phyloP scores from a whole-genome alignment of 2,888 invertebrate species.

The Eristalis intricaria region DNA sequence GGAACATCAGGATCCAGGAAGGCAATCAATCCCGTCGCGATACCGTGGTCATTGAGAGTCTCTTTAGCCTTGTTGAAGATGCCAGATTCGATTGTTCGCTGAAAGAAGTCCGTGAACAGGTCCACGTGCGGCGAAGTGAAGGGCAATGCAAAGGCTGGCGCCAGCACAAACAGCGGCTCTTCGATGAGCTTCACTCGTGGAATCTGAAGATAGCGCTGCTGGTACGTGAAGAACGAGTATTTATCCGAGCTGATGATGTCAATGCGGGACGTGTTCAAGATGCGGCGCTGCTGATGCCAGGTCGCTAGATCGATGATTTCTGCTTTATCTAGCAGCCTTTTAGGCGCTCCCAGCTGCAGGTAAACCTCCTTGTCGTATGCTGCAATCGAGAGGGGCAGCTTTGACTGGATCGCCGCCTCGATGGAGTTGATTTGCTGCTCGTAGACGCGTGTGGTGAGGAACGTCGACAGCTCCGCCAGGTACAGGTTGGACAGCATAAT shows the following conservation, averaged over 20 bases:
- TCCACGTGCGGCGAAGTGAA: conserved; percentile 7
- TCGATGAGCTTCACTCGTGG: conserved; percentile 48
- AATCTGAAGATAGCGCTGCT: conserved; percentile 71
- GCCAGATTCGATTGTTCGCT: not conserved
- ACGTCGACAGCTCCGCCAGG: conserved; percentile 76
- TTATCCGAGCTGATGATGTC: conserved; percentile 55
- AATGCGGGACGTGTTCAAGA: conserved; percentile 54
- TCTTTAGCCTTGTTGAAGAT: not conserved
- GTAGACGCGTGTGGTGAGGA: conserved; percentile 73
- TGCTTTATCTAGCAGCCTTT: conserved; percentile 29
- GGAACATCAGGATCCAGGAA: not conserved
- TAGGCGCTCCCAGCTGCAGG: not conserved
- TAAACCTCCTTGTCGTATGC: conserved; percentile 26
- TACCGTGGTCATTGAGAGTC: not conserved
- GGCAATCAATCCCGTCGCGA: not conserved
- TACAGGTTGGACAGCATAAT: conserved; percentile 76
- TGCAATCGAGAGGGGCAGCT: conserved; percentile 44
- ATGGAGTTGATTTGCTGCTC: conserved; percentile 72
- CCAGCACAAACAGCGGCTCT: not conserved
- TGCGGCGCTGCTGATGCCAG: conserved; percentile 35
- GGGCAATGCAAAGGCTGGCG: not conserved
- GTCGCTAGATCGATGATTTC: conserved; percentile 19
- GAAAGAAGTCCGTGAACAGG: not conserved
- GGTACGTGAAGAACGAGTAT: conserved; percentile 72
- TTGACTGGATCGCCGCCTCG: conserved; percentile 65